phyloP scores from a whole-genome alignment of 2,888 invertebrate genomes.

The Drosophila fulvimacula region DNA sequence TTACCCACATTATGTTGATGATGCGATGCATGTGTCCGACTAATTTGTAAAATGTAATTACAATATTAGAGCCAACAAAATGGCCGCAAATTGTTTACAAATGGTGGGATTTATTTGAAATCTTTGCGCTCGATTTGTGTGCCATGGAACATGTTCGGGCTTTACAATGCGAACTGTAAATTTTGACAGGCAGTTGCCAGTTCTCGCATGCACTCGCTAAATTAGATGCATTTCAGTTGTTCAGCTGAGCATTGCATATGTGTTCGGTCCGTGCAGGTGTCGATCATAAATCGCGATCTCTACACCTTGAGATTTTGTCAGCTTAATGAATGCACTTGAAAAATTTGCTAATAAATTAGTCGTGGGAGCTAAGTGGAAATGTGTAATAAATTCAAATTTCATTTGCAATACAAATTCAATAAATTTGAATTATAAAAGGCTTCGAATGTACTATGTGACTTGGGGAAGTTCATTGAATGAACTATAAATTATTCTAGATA shows the following conservation, averaged over 20 bases:
- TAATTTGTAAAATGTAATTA: constrained; percentile 59
- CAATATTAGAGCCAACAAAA: constrained; percentile 44
- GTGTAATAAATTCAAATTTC: background rate
- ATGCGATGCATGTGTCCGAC: constrained; percentile 24
- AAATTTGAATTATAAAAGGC: background rate
- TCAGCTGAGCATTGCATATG: background rate
- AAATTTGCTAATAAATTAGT: background rate
- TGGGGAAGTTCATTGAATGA: background rate
- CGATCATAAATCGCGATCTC: constrained; percentile 23
- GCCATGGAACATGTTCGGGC: constrained; percentile 18
- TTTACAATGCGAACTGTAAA: constrained; percentile 20
- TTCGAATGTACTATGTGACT: background rate
- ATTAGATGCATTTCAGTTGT: constrained; percentile 10
- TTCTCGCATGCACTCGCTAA: constrained; percentile 18
- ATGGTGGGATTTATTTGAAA: constrained; percentile 55
- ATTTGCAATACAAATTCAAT: background rate
- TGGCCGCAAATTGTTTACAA: constrained; percentile 72
- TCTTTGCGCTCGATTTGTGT: constrained; percentile 35
- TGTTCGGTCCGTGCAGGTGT: constrained; percentile 23
- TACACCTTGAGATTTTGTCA: background rate
- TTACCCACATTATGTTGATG: constrained; percentile 41
- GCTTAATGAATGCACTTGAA: constrained; percentile 6
- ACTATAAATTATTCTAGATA: background rate
- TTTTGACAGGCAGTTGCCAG: constrained; percentile 20
- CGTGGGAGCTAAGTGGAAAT: background rate